Evolutionary conservation across 53 echinoderm and acorn worm species (phyloP).

Genomic region (Henricia sp.): DNA sequence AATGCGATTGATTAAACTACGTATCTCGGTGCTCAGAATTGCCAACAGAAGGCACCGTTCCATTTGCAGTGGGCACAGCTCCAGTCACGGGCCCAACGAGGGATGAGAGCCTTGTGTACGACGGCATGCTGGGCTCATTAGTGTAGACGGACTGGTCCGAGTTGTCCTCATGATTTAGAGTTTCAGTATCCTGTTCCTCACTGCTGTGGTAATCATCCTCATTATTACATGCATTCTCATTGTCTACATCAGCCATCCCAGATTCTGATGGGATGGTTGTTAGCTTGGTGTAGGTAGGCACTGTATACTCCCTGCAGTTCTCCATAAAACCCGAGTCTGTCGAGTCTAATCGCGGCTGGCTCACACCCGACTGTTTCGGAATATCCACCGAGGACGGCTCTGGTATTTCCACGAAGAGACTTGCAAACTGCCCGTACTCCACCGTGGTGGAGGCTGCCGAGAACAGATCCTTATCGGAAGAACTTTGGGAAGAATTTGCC

Average conservation of each 20-base stretch:
- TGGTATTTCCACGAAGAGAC: slow-evolving; percentile 23
- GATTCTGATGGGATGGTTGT: slow-evolving; percentile 8
- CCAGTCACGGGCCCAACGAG: neutral
- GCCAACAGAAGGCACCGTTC: slow-evolving; percentile 28
- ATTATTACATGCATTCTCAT: neutral
- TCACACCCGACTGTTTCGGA: neutral
- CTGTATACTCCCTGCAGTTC: slow-evolving; percentile 12
- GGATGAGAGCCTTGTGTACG: slow-evolving; percentile 45
- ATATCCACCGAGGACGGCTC: neutral
- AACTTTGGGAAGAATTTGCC: neutral
- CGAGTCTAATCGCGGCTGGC: slow-evolving; percentile 40
- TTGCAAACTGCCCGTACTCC: neutral
- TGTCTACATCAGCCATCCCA: neutral
- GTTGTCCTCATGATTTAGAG: neutral
- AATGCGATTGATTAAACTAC: neutral
- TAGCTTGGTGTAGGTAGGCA: slow-evolving; percentile 20
- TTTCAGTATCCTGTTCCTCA: neutral
- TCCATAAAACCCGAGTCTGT: slow-evolving; percentile 42
- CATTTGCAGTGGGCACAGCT: neutral
- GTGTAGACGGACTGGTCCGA: slow-evolving; percentile 1
- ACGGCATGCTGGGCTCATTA: slow-evolving; percentile 9
- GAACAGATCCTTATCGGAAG: neutral
- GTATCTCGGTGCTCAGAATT: neutral
- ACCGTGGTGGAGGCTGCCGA: neutral
- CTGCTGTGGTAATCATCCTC: neutral